A percentile compares a stretch with the other conserved stretches of the same genome.
phyloP scores from a whole-genome alignment of 2,113 vertebrate species.

The Catharus fuscescens region DNA sequence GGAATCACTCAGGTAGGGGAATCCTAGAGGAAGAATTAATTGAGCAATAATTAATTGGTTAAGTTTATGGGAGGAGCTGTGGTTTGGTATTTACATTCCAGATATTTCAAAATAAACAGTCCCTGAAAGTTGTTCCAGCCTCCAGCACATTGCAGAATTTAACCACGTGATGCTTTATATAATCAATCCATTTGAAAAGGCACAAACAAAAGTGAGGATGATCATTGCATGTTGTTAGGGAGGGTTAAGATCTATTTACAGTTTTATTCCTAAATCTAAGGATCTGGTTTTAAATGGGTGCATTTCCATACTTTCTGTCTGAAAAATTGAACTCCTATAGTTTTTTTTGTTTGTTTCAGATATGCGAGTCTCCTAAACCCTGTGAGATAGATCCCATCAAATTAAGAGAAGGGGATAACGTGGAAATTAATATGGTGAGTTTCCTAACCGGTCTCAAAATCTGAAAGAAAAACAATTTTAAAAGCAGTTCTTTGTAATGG shows the following conservation, averaged over 20 bases:
- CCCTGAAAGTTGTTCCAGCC: background rate
- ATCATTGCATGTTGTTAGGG: background rate
- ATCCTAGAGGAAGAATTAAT: background rate
- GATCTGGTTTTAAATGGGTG: background rate
- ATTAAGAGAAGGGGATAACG: conserved; percentile 94
- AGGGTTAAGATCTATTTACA: background rate
- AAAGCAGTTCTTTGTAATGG: background rate
- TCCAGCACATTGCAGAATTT: background rate
- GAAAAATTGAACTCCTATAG: background rate
- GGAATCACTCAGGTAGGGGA: background rate
- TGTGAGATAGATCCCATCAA: conserved; percentile 97
- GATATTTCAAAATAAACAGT: background rate
- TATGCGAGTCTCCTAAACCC: conserved; percentile 93
- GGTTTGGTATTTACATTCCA: background rate
- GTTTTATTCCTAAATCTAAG: background rate
- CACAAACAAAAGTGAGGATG: background rate
- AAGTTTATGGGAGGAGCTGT: background rate
- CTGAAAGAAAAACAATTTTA: background rate
- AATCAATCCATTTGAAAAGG: background rate
- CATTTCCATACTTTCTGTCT: background rate
- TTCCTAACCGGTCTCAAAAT: background rate
- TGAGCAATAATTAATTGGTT: background rate
- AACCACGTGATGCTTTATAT: background rate
- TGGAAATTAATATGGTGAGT: conserved; percentile 91
- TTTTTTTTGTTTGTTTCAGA: conserved; percentile 75